A percentile compares a stretch with the other conserved stretches of the same genome.
phyloP scores from a whole-genome alignment of 2,888 invertebrate species.

The Pimpla rufipes region DNA sequence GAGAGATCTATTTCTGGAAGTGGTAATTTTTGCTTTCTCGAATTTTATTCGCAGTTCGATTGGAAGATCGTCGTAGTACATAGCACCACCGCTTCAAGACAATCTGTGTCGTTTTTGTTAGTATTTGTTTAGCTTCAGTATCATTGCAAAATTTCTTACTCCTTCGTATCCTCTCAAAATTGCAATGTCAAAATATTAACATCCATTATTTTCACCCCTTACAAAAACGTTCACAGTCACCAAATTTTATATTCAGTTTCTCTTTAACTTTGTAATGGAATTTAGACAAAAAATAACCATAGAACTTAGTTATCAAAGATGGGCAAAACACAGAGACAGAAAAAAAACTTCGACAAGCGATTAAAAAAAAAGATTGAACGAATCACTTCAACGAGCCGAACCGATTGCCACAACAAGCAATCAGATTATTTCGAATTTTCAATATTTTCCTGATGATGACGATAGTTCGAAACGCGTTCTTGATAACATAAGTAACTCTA shows the following conservation, averaged over 20 bases:
- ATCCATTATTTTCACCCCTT: background rate
- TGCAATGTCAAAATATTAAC: background rate
- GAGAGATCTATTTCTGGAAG: background rate
- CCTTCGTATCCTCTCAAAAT: background rate
- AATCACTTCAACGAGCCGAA: background rate
- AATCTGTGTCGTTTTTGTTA: slow-evolving; percentile 1
- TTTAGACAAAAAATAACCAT: background rate
- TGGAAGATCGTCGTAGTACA: background rate
- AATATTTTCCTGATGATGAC: background rate
- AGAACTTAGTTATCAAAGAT: background rate
- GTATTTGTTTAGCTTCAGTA: background rate
- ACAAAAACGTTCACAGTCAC: background rate
- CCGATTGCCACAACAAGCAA: background rate
- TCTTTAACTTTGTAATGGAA: background rate
- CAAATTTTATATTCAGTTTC: background rate
- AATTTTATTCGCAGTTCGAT: slow-evolving; percentile 1
- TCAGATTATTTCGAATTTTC: slow-evolving; percentile 9
- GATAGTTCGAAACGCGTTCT: background rate
- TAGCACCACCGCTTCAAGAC: background rate
- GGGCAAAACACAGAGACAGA: background rate
- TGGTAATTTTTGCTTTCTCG: background rate
- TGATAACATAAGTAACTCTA: slow-evolving; percentile 12
- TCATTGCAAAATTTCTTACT: slow-evolving; percentile 4
- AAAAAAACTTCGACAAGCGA: slow-evolving; percentile 20
- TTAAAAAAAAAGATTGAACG: background rate